Base-by-base conservation (phyloP, 92 coral and sea anemone species). In the Porites divaricata region DNA sequence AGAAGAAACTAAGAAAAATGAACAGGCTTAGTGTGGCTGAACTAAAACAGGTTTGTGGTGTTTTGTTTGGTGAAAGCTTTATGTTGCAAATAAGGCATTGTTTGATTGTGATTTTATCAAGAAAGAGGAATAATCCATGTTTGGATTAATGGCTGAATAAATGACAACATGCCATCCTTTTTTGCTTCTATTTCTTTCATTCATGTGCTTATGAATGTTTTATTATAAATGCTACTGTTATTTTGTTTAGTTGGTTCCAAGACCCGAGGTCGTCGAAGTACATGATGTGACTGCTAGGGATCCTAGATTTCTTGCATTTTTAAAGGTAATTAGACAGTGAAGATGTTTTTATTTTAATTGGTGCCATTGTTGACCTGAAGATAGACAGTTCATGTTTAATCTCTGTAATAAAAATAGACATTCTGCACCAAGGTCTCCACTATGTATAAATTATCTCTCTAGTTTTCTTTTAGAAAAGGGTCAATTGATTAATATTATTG, bases 241-340 rank as follows among this genome's bases (percentile, higher is more conserved):
- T 68, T 66, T 67, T 21, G 17, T 84, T 11, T 85, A 97, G 99
- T 88, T 93, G 72, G 98, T 97, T 59, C 97, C 94, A 63, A 85
- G 99, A 69, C 99, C 99, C 45, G 99, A 97, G 88, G 95, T 97
- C 1, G 99, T 97, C 35, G 99, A 97, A 78, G 95, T 97, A 98
- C 99, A 97, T 87, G 99, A 97, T 86, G 99, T 97, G 51, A 97
- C 98, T 51, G 99, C 99, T 8, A 98, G 93, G 1, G 98, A 96
- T 84, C 98, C 98, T 6, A 96, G 94, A 81, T 89, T 96, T 61
- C 93, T 96, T 41, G 98, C 94, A 49, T 96, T 92, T 81, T 88
- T 97, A 12, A 97, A 97, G 96, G 99, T n/a, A n/a, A n/a, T 97
- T 80, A 73, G 41, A 14, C 19, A n/a, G 45, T 4, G 3, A 35